These are phyloP conservation scores for Toxostoma redivivum DNA, from an alignment of 2,113 vertebrate genomes.

Conservation along the genomic window DNA sequence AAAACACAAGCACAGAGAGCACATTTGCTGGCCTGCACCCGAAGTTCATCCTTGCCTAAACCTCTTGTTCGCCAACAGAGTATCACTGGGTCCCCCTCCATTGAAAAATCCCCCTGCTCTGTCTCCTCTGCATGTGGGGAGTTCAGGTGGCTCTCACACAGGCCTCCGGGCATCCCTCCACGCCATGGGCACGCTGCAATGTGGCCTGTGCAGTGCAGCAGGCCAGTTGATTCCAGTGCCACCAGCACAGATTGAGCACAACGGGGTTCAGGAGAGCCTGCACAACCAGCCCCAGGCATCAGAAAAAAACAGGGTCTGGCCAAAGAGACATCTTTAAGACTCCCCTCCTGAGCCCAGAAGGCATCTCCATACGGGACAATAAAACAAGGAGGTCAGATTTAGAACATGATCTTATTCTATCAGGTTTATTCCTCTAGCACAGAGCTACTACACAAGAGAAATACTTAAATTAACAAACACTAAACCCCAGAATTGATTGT, in stretches of 20 bases:
- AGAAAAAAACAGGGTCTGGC: background rate
- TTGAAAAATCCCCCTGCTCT: background rate
- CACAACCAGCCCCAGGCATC: background rate
- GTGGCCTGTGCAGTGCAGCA: background rate
- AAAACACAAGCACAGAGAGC: background rate
- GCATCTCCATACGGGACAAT: background rate
- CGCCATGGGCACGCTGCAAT: fast-evolving
- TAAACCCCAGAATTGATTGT: background rate
- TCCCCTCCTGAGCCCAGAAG: background rate
- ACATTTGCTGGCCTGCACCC: background rate
- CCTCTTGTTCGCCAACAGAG: background rate
- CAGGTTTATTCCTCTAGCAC: background rate
- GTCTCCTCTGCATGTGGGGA: fast-evolving
- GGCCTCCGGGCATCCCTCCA: background rate
- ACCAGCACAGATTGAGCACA: background rate
- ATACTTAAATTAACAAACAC: background rate
- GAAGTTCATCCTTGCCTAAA: background rate
- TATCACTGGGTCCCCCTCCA: fast-evolving
- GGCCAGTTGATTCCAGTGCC: background rate
- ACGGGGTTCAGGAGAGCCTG: fast-evolving
- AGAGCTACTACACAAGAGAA: background rate
- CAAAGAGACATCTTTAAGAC: background rate
- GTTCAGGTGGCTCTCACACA: background rate
- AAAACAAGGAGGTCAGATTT: background rate
- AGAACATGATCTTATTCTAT: background rate